phyloP scores from a whole-genome alignment of 2,888 invertebrate genomes.

The Alcis repandata region DNA sequence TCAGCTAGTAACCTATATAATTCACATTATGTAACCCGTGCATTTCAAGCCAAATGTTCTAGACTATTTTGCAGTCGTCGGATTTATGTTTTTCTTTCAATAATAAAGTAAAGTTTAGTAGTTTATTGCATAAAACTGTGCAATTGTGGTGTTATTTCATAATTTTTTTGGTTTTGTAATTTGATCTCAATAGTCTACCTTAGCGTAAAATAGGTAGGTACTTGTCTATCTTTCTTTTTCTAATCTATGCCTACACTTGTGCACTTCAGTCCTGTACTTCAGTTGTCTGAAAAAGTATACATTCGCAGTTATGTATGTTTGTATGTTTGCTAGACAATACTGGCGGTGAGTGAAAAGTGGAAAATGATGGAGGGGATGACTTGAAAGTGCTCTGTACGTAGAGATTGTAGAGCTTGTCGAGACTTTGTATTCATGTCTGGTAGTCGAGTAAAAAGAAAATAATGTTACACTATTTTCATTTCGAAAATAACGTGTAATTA shows the following conservation, averaged over 20 bases:
- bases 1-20: too few relatives aligned
- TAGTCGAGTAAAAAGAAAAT: too few relatives aligned
- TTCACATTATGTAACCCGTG: too few relatives aligned
- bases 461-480: not conserved
- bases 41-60: too few relatives aligned
- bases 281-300: conserved; percentile 39
- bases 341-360: conserved; percentile 29
- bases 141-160: too few relatives aligned
- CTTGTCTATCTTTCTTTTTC: not conserved
- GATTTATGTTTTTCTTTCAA: too few relatives aligned
- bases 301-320: conserved; percentile 18
- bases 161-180: too few relatives aligned
- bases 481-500: too few relatives aligned
- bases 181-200: too few relatives aligned
- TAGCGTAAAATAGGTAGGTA: not conserved
- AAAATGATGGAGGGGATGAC: conserved; percentile 16
- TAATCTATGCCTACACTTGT: not conserved
- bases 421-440: not conserved
- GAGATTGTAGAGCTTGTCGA: conserved; percentile 2
- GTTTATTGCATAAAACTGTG: too few relatives aligned
- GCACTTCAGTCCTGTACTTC: conserved; percentile 33
- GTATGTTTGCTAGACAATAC: conserved; percentile 33
- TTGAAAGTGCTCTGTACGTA: conserved; percentile 8
- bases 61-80: too few relatives aligned
- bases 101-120: too few relatives aligned